Evolutionary conservation across 2,888 invertebrate species (phyloP).

Genomic region (Melangyna quadrimaculata): DNA sequence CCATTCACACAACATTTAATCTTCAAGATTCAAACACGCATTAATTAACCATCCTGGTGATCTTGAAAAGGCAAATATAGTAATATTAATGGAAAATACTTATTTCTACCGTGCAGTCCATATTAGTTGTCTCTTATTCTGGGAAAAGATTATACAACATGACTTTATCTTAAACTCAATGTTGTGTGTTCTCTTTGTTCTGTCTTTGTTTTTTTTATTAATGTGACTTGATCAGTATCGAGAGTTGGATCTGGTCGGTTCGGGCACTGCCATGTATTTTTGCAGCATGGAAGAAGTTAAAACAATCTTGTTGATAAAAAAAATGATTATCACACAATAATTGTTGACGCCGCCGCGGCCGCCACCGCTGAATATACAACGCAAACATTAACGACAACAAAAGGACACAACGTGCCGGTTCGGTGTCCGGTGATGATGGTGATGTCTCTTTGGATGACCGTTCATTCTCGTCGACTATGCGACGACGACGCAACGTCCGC

Average conservation of each 20-base stretch:
- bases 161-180: slow-evolving; percentile 25
- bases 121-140: slow-evolving; percentile 15
- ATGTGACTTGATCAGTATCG: slow-evolving; percentile 62
- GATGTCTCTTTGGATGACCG: background rate
- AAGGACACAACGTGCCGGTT: slow-evolving; percentile 37
- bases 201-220: slow-evolving; percentile 33
- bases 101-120: background rate
- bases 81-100: slow-evolving; percentile 28
- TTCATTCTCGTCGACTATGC: background rate
- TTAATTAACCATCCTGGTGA: background rate
- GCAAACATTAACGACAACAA: slow-evolving; percentile 23
- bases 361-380: background rate
- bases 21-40: background rate
- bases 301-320: slow-evolving; percentile 12
- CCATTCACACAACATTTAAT: too few relatives aligned
- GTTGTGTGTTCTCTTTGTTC: too few relatives aligned
- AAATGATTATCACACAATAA: slow-evolving; percentile 31
- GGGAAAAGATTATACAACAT: slow-evolving; percentile 31
- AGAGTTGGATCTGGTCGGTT: slow-evolving; percentile 41
- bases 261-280: background rate
- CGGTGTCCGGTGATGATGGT: background rate
- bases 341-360: slow-evolving; percentile 33
- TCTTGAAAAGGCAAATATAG: slow-evolving; percentile 3
- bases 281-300: slow-evolving; percentile 6
- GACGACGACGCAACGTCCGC: background rate